Conservation (phyloP, 2,888 invertebrate species). For the Drosophila hamatofila region DNA sequence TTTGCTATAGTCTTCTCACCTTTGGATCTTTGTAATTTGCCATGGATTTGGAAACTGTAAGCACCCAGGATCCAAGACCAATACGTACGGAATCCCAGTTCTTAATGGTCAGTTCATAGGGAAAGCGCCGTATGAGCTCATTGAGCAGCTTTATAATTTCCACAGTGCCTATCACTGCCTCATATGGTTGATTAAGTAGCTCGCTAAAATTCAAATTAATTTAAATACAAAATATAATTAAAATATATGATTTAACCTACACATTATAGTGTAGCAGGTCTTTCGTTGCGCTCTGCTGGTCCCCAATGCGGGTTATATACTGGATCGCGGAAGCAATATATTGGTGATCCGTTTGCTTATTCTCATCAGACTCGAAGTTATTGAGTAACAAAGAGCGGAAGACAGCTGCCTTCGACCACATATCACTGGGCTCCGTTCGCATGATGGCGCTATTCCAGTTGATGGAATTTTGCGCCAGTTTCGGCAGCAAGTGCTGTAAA, state of each 20-base stretch:
- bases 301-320: conserved; percentile 82
- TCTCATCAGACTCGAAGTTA: conserved; percentile 78
- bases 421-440: conserved; percentile 66
- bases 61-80: conserved; percentile 89
- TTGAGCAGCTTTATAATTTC: conserved; percentile 83
- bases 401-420: conserved; percentile 81
- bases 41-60: conserved; percentile 86
- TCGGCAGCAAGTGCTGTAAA: conserved; percentile 75
- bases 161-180: conserved; percentile 71
- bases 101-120: conserved; percentile 81
- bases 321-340: conserved; percentile 76
- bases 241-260: conserved; percentile 68
- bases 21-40: conserved; percentile 86
- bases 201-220: conserved; percentile 60
- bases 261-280: conserved; percentile 86
- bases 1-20: conserved; percentile 83
- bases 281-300: conserved; percentile 77
- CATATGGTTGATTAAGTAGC: conserved; percentile 66
- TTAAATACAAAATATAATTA: not conserved
- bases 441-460: conserved; percentile 70
- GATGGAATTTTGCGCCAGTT: conserved; percentile 71
- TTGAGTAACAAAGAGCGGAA: conserved; percentile 80
- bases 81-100: conserved; percentile 92
- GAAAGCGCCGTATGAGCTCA: conserved; percentile 78
- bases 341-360: conserved; percentile 79